Evolutionary conservation across 2,888 invertebrate species (phyloP).

Genomic region (Mylabris sibirica): DNA sequence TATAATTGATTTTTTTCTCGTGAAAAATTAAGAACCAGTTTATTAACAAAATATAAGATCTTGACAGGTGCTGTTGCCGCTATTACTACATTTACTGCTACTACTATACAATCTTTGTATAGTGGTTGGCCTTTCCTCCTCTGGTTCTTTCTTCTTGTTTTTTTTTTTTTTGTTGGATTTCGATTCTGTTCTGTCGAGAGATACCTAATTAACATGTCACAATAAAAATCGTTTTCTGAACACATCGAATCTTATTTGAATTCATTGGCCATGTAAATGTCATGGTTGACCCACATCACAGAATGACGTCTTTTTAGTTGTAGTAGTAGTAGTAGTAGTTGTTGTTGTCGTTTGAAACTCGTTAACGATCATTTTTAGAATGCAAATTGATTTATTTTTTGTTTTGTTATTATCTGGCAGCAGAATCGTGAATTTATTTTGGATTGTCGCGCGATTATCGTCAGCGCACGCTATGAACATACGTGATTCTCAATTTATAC

Average conservation of each 20-base stretch:
- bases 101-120: background rate
- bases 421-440: too few species aligned
- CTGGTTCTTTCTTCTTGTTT: background rate
- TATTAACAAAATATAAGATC: conserved; percentile 12
- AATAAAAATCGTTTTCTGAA: conserved; percentile 17
- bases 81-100: conserved; percentile 5
- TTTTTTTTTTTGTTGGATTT: background rate
- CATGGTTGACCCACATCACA: conserved; percentile 16
- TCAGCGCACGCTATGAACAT: too few species aligned
- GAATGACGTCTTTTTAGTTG: conserved; percentile 13
- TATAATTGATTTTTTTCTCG: background rate
- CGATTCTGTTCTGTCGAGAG: conserved; percentile 13
- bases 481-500: too few species aligned
- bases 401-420: background rate
- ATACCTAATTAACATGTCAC: conserved; percentile 19
- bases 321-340: background rate
- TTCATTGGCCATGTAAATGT: conserved; percentile 17
- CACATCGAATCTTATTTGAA: conserved; percentile 17
- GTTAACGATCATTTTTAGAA: background rate
- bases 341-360: background rate
- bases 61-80: conserved; percentile 16
- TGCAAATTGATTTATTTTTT: background rate
- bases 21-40: conserved; percentile 21
- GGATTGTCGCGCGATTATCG: too few species aligned
- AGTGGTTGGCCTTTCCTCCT: conserved; percentile 1